phyloP scores from a whole-genome alignment of 2,113 vertebrate genomes.

The Dissostichus mawsoni region DNA sequence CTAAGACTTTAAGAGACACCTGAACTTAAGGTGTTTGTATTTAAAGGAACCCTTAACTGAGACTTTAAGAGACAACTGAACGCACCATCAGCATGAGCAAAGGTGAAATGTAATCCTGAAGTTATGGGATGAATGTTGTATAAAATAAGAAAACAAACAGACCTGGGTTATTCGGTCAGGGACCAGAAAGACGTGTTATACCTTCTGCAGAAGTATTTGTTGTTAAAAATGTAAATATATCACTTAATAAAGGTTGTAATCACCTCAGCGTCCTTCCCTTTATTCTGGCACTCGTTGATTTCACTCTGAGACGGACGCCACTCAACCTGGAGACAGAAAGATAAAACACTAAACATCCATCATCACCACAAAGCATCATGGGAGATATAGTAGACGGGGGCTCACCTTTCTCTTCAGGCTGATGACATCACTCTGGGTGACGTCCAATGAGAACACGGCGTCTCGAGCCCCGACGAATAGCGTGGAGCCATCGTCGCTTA shows the following conservation, averaged over 20 bases:
- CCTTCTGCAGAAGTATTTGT: too few species aligned
- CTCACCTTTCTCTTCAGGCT: constrained; percentile 68
- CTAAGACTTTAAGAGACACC: too few species aligned
- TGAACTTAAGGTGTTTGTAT: too few species aligned
- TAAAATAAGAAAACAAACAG: too few species aligned
- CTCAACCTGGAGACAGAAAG: constrained; percentile 51
- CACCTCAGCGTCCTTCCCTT: constrained; percentile 51
- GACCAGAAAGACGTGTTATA: too few species aligned
- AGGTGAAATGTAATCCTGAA: too few species aligned
- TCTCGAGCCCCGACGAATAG: constrained; percentile 79
- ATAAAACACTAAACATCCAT: neutral
- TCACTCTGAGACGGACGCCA: constrained; percentile 41
- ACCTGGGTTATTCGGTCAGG: too few species aligned
- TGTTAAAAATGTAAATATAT: too few species aligned
- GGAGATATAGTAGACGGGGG: neutral
- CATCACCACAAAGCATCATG: neutral
- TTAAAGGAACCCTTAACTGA: too few species aligned
- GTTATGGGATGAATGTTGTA: too few species aligned
- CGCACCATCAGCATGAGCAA: too few species aligned
- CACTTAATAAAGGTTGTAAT: neutral
- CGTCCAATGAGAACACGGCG: constrained; percentile 75
- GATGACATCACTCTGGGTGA: constrained; percentile 65
- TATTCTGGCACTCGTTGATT: rapidly evolving
- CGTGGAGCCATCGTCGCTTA: constrained; percentile 68
- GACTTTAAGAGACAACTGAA: too few species aligned